These are phyloP conservation scores for Crax fasciolata DNA, from an alignment of 2,797 vertebrate species.

Conservation along the genomic window DNA sequence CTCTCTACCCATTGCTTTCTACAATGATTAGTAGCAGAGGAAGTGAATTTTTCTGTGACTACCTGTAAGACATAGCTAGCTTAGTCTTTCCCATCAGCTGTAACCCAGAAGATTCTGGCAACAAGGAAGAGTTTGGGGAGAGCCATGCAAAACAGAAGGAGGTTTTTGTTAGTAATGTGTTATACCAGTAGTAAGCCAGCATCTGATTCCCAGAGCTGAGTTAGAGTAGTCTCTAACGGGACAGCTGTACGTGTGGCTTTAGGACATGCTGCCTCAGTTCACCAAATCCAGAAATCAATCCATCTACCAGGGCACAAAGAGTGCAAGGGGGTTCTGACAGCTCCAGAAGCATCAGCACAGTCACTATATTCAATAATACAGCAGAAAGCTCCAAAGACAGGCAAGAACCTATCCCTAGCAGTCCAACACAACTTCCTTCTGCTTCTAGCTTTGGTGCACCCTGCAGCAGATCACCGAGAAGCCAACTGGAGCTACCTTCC, in stretches of 20 bases:
- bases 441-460: background rate
- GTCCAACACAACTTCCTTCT: conserved; percentile 33
- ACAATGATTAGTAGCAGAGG: background rate
- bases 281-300: background rate
- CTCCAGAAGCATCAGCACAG: background rate
- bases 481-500: conserved; percentile 30
- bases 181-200: background rate
- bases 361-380: background rate
- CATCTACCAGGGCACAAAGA: background rate
- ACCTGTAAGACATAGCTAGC: background rate
- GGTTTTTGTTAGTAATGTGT: background rate
- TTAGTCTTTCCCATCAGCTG: background rate
- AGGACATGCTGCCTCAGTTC: background rate
- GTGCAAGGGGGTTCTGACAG: background rate
- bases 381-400: background rate
- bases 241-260: background rate
- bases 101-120: background rate
- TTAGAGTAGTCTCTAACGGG: background rate
- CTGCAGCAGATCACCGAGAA: conserved; percentile 35
- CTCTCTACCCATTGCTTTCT: background rate
- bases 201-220: background rate
- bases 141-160: background rate
- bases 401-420: background rate
- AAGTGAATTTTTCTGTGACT: background rate
- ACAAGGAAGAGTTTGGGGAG: background rate